Base-by-base conservation (phyloP, 2,888 invertebrate genomes). In the Zele albiditarsus region DNA sequence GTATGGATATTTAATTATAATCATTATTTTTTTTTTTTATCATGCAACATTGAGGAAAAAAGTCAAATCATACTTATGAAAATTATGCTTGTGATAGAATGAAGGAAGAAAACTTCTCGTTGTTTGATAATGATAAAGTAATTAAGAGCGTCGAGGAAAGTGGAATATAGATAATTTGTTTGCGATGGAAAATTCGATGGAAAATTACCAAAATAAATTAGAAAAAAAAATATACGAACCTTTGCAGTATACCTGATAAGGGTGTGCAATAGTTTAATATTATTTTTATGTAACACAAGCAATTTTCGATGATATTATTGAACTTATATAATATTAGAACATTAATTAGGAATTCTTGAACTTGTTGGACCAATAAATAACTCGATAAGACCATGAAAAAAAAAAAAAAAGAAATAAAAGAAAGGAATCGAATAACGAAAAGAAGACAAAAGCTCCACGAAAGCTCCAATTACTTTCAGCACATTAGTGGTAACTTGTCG, bases 371-470 rank as follows among this genome's bases (percentile, higher is more conserved):
- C 67, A 16, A 57, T 46, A 46, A 68, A 60, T 33, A 49, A 60
- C 73, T 73, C 62, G 58, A 68, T 73, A 68, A 68, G 28, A 73
- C 60, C 20, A 65, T 53, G 49, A 65, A 20, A 65, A 16, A 27
- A 20, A 38, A 53, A 38, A 42, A n/a, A 42, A 53, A 60, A 62
- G 16, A 33, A 8, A n/a, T n/a, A 23, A 33, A 57, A 27, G 25
- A 33, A 38, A 25, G 53, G 31, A 28, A 23, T 25, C 33, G 53
- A 49, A 8, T 38, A 12, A 38, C 38, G 12, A 12, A 65, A 58
- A 31, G 49, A 49, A 28, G 38, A 46, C 31, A 49, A 71, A 71
- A 71, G 49, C 25, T 67, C n/a, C 49, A 20, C 20, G 8, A 23
- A 20, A 53, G 53, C 20, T 20, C 53, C 53, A 53, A 53, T 53